phyloP scores from a whole-genome alignment of 2,797 vertebrate genomes.

The Poeciliopsis turneri region DNA sequence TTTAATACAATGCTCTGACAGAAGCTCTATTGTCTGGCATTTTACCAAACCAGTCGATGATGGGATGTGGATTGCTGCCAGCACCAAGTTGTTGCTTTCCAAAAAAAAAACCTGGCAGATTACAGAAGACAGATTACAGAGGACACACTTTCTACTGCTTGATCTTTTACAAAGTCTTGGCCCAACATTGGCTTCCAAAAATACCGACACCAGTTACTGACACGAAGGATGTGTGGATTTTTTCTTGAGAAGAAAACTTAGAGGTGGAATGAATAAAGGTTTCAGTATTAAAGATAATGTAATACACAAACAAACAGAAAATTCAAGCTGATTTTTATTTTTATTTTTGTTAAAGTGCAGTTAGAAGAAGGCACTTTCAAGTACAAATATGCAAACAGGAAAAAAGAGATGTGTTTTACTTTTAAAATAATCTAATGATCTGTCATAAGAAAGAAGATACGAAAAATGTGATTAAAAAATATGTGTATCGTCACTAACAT shows the following conservation, averaged over 20 bases:
- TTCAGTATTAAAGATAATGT: background rate
- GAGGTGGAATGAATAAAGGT: background rate
- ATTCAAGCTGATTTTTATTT: background rate
- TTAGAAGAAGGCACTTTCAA: background rate
- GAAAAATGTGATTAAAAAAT: background rate
- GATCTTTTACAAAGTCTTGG: conserved; percentile 15
- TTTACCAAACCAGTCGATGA: conserved; percentile 38
- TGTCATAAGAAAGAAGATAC: background rate
- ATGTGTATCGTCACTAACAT: conserved; percentile 1
- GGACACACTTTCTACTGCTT: conserved; percentile 19
- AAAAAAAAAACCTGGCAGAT: conserved; percentile 6
- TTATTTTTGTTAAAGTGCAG: background rate
- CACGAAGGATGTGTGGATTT: background rate
- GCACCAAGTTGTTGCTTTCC: conserved; percentile 29
- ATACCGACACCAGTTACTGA: background rate
- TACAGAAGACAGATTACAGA: conserved; percentile 19
- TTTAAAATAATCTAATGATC: background rate
- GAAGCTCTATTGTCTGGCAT: conserved; percentile 37
- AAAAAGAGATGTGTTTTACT: background rate
- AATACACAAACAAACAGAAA: background rate
- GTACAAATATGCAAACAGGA: background rate
- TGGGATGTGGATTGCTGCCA: conserved; percentile 47
- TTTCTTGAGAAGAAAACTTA: conserved; percentile 16
- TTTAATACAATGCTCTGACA: conserved; percentile 32
- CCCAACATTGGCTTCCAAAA: conserved; percentile 9